Conservation (phyloP, 2,113 vertebrate species). For the Camelus bactrianus region DNA sequence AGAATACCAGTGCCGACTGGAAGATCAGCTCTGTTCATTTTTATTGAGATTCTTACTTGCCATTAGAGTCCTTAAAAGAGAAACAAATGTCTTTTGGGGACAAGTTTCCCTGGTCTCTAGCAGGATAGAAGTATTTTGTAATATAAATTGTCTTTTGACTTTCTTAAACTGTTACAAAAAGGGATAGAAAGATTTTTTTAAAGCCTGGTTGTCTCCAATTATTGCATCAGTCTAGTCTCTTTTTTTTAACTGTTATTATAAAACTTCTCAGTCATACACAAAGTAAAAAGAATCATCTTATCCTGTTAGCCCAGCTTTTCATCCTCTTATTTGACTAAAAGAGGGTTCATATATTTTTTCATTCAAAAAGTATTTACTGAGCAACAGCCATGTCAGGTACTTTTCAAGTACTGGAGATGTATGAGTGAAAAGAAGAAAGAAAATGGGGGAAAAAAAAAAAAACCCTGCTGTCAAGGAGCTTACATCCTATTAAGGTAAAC, state of each 20-base stretch:
- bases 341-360: neutral
- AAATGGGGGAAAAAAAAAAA: neutral
- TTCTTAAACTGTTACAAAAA: slow-evolving; percentile 9
- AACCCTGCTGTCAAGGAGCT: neutral
- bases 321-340: neutral
- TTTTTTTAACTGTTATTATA: slow-evolving; percentile 33
- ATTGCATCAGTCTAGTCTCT: neutral
- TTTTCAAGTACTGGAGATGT: neutral
- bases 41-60: slow-evolving; percentile 16
- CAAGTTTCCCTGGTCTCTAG: neutral
- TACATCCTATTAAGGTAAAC: neutral
- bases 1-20: neutral
- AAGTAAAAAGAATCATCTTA: neutral
- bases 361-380: slow-evolving; percentile 22
- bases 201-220: neutral
- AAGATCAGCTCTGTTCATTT: neutral
- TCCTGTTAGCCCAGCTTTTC: neutral
- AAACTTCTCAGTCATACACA: neutral
- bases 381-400: neutral
- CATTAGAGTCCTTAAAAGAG: neutral
- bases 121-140: neutral
- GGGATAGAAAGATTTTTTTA: neutral
- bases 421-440: neutral
- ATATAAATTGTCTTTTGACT: neutral
- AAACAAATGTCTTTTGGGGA: neutral